Evolutionary conservation across 2,888 invertebrate species (phyloP).

Genomic region (Megalurothrips usitatus): DNA sequence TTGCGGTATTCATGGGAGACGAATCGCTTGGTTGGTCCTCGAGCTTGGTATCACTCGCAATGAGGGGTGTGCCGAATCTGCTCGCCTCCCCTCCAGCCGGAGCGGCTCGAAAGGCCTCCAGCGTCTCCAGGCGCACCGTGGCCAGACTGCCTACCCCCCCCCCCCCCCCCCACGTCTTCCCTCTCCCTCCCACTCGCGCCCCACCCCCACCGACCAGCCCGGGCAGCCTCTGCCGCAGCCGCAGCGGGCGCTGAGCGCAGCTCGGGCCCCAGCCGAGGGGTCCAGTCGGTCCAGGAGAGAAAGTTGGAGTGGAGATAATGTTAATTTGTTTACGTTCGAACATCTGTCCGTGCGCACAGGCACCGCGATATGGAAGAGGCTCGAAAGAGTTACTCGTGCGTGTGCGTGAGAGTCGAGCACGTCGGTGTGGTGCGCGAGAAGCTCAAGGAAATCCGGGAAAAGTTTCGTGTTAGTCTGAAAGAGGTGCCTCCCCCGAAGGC

Average conservation of each 20-base stretch:
- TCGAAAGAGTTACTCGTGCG: not conserved
- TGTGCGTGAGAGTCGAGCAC: not conserved
- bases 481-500: conserved; percentile 10
- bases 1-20: no score
- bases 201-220: not conserved
- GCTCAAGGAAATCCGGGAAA: conserved; percentile 5
- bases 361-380: conserved; percentile 12
- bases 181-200: no score
- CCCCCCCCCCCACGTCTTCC: no score
- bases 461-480: not conserved
- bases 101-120: no score
- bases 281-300: conserved; percentile 13
- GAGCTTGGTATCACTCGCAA: no score
- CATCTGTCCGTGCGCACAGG: conserved; percentile 10
- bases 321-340: conserved; percentile 21
- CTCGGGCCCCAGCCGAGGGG: not conserved
- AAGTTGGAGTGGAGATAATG: conserved; percentile 13
- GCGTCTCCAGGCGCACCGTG: no score
- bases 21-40: no score
- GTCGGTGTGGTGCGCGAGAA: not conserved
- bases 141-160: no score
- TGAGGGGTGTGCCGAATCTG: no score
- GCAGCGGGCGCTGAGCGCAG: not conserved
- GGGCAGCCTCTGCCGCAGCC: not conserved
- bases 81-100: no score